Percentiles rank a stretch among this genome's conserved stretches.
These are phyloP conservation scores for Brachypodius melanocephalos DNA, from an alignment of 2,113 vertebrate species.

Conservation along the genomic window DNA sequence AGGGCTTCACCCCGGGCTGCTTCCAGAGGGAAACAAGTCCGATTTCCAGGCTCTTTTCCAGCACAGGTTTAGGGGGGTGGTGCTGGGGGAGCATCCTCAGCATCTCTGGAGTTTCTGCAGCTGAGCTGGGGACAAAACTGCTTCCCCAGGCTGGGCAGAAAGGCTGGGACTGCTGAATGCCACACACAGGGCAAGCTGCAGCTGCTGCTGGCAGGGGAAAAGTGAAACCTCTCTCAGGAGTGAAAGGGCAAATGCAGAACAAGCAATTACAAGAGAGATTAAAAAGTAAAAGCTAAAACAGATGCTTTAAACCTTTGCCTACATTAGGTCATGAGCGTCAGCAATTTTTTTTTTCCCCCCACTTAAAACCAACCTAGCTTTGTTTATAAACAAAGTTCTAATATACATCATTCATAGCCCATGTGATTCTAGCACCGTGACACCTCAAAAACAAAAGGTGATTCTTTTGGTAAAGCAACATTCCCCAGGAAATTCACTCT, in stretches of 20 bases:
- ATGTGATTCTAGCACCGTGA: not conserved
- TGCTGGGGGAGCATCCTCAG: not conserved
- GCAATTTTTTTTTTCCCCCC: not conserved
- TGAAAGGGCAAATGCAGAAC: not conserved
- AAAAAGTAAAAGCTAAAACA: not conserved
- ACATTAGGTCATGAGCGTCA: accelerated
- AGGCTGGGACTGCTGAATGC: not conserved
- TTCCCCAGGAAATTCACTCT: not conserved
- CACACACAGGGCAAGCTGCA: not conserved
- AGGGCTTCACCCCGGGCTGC: not conserved
- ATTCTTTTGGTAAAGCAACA: not conserved
- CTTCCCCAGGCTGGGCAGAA: not conserved
- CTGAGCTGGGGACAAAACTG: not conserved
- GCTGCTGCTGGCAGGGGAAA: not conserved
- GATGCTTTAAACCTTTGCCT: not conserved
- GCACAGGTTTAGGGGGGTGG: accelerated
- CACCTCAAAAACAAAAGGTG: not conserved
- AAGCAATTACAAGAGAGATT: not conserved
- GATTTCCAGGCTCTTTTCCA: not conserved
- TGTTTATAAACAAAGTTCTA: not conserved
- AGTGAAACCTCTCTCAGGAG: not conserved
- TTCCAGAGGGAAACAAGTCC: not conserved
- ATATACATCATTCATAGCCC: accelerated
- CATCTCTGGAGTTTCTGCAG: not conserved
- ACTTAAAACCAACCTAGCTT: not conserved